phyloP scores from a whole-genome alignment of 1,140 invertebrate genomes.

The Nebria ingens region DNA sequence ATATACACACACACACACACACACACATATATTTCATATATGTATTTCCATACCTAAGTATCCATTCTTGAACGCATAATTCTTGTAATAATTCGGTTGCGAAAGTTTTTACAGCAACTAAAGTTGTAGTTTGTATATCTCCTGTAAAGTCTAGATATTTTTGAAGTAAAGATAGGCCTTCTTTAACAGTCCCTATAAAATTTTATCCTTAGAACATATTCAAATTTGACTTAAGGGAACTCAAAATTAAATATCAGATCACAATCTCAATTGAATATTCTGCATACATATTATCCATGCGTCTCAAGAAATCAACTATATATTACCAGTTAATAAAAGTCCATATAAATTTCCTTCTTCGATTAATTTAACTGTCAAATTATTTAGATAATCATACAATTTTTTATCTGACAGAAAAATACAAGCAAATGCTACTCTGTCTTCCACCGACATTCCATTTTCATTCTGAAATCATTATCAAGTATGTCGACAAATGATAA shows the following conservation, averaged over 20 bases:
- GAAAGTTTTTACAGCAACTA: conserved; percentile 66
- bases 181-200: conserved; percentile 10
- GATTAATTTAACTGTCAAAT: conserved; percentile 56
- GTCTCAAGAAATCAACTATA: too few species aligned
- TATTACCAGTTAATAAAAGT: conserved; percentile 73
- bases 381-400: conserved; percentile 67
- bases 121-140: conserved; percentile 84
- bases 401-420: conserved; percentile 75
- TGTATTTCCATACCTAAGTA: conserved; percentile 45
- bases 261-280: not conserved
- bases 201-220: not conserved
- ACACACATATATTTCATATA: too few species aligned
- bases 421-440: conserved; percentile 89
- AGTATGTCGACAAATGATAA: conserved; percentile 15
- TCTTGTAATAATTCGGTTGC: conserved; percentile 53
- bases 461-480: conserved; percentile 51
- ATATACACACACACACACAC: conserved; percentile 2
- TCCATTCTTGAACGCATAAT: conserved; percentile 58
- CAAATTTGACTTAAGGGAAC: not conserved
- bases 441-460: conserved; percentile 68
- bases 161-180: conserved; percentile 70
- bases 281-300: conserved; percentile 12
- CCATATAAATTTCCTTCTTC: conserved; percentile 74
- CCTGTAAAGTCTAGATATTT: conserved; percentile 81
- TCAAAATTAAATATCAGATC: not conserved